These are phyloP conservation scores for Periparus ater DNA, from an alignment of 2,797 vertebrate genomes.

Conservation along the genomic window DNA sequence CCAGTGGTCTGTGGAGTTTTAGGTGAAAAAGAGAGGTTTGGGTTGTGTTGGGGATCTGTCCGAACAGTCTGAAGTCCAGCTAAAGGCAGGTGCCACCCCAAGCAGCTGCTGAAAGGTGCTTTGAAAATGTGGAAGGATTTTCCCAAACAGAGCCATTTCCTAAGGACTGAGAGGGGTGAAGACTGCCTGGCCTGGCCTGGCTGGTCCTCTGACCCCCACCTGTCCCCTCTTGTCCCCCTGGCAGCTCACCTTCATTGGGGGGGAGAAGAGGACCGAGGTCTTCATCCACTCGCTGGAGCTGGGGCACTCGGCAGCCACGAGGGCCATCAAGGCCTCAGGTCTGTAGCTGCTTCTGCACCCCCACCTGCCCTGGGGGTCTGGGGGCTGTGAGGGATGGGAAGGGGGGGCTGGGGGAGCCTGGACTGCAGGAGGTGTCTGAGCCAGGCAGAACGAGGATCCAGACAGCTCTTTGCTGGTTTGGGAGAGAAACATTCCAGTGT, in stretches of 20 bases:
- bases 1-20: background rate
- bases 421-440: background rate
- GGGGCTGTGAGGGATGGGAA: background rate
- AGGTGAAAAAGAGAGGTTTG: background rate
- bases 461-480: background rate
- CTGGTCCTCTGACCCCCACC: background rate
- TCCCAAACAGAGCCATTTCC: background rate
- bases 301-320: conserved; percentile 90
- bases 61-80: background rate
- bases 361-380: background rate
- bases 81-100: background rate
- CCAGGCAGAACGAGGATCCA: background rate
- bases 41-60: background rate
- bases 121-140: background rate
- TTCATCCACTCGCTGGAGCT: conserved; percentile 95
- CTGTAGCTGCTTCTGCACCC: background rate
- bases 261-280: conserved; percentile 89
- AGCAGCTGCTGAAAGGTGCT: background rate
- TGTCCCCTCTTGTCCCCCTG: background rate
- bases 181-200: fast-evolving
- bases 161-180: background rate
- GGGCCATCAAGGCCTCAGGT: conserved; percentile 97
- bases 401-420: background rate
- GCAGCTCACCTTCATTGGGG: conserved; percentile 88
- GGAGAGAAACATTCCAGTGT: background rate